Evolutionary conservation across 2,888 invertebrate genomes (phyloP), one percentile per base, ranked within the genome.

Genomic region (Agonopterix heracliana): DNA sequence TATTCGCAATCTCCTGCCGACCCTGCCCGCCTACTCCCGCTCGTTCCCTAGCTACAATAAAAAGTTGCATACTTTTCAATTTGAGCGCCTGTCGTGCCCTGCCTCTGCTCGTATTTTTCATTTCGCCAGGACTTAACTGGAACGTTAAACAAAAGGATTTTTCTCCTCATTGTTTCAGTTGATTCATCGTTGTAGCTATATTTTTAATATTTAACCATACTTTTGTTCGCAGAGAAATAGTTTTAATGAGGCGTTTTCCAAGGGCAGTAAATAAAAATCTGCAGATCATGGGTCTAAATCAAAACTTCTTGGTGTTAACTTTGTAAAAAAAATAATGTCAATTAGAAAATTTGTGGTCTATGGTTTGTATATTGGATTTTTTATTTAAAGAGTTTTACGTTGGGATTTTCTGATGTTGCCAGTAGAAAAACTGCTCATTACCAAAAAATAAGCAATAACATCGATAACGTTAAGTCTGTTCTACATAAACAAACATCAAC

Each of bases 41-140:
- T 49, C 41, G 41, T 3, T 59, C 54, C 55, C 47, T 48, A 54
- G 57, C 60, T 65, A 72, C 68, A 78, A 78, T 81, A 77, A 77
- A 81, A 75, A 78, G 76, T 76, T 81, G 76, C 77, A 74, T 64
- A 71, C 66, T 81, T 80, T 83, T 78, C 78, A 78, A 78, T 80
- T 79, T 69, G 66, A 76, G 55, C 71, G 66, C 67, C 66, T 64
- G 68, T 54, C 63, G 68, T 64, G 70, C 66, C 73, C 66, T 62
- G 67, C 60, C 67, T 64, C 64, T 60, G 61, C 61, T 64, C 64
- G 71, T 72, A 79, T 83, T 83, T 82, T 78, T 83, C 78, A 81
- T 81, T 78, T 75, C 68, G 70, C 69, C 64, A 63, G 62, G 64
- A 64, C 71, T 69, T 69, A 59, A 56, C 64, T 61, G 70, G 63